Evolutionary conservation across 2,888 invertebrate species (phyloP).

Genomic region (Oxyteleia sp.): DNA sequence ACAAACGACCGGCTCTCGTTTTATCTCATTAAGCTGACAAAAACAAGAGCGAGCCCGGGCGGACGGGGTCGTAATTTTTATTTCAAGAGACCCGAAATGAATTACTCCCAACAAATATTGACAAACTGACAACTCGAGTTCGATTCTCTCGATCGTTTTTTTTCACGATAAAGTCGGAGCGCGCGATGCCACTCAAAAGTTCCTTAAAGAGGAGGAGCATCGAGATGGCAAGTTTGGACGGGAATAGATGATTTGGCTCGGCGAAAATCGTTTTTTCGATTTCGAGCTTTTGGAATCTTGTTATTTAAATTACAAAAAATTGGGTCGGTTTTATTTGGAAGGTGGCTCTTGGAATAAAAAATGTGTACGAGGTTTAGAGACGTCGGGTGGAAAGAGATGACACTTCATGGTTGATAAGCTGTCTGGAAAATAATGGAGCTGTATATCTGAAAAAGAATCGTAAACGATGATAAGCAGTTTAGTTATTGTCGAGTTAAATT

Average conservation of each 20-base stretch:
- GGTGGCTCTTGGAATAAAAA: too few relatives aligned
- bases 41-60: background rate
- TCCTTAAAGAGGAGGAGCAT: background rate
- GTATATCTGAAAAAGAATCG: too few relatives aligned
- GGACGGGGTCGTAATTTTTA: slow-evolving; percentile 7
- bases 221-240: background rate
- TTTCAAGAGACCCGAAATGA: background rate
- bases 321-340: too few relatives aligned
- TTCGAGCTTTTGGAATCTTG: background rate
- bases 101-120: slow-evolving; percentile 12
- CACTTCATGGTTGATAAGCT: too few relatives aligned
- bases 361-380: too few relatives aligned
- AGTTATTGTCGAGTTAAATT: too few relatives aligned
- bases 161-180: background rate
- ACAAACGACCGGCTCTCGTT: background rate
- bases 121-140: slow-evolving; percentile 16
- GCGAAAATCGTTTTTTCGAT: background rate
- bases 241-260: background rate
- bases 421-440: too few relatives aligned
- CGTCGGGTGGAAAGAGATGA: too few relatives aligned
- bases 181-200: background rate
- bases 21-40: slow-evolving; percentile 8
- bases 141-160: background rate
- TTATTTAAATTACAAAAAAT: background rate
- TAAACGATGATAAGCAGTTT: too few relatives aligned